Evolutionary conservation across 2,888 invertebrate species (phyloP).

Genomic region (Seira musarum): DNA sequence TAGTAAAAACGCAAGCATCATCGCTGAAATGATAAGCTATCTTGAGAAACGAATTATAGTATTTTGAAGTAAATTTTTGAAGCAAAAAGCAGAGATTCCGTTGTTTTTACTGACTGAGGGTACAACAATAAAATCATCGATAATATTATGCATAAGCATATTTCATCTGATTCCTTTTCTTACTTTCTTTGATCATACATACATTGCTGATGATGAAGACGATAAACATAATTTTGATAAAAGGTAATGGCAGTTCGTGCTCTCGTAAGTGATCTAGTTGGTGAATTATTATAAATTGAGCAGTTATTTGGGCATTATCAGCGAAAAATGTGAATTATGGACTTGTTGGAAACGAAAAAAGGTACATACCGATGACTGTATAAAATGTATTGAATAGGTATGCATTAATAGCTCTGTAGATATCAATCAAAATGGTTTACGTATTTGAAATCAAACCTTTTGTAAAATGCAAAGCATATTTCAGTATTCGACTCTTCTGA

Average conservation of each 20-base stretch:
- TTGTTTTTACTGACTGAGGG: conserved; percentile 11
- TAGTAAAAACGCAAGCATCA: not conserved
- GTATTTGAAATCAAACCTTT: not conserved
- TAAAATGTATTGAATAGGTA: conserved; percentile 6
- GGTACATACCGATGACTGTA: not conserved
- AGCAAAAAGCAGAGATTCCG: not conserved
- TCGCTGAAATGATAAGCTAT: conserved; percentile 54
- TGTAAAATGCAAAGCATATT: conserved; percentile 3
- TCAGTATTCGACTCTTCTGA: not conserved
- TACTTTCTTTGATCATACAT: not conserved
- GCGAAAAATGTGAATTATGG: conserved; percentile 45
- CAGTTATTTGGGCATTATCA: conserved; percentile 44
- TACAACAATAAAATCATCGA: conserved; percentile 14
- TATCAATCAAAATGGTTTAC: conserved; percentile 50
- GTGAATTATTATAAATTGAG: conserved; percentile 60
- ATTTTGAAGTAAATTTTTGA: not conserved
- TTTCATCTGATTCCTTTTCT: conserved; percentile 22
- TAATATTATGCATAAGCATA: conserved; percentile 28
- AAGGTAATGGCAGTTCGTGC: conserved; percentile 46
- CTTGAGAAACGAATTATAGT: conserved; percentile 25
- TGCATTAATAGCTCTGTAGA: conserved; percentile 53
- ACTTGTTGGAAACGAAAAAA: not conserved
- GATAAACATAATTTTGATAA: conserved; percentile 32
- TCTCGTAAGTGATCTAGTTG: conserved; percentile 53
- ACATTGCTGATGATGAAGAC: conserved; percentile 18